phyloP scores from a whole-genome alignment of 2,888 invertebrate genomes.

The Conomelus anceps region DNA sequence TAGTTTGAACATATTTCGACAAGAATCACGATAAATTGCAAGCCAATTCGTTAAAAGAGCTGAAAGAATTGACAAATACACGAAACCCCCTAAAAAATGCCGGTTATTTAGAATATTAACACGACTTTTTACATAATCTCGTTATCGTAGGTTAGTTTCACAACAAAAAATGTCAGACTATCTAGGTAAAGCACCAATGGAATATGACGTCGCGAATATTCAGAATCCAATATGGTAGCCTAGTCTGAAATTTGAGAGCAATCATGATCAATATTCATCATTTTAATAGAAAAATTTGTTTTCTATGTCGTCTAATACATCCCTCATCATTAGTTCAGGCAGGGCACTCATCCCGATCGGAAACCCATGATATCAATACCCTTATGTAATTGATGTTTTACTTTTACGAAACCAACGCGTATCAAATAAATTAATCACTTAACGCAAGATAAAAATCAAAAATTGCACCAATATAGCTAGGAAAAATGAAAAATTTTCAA shows the following conservation, averaged over 20 bases:
- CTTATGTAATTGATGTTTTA: constrained; percentile 19
- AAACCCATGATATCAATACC: constrained; percentile 9
- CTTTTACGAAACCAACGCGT: not conserved
- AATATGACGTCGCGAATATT: not conserved
- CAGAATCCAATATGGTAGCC: not conserved
- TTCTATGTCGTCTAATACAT: not conserved
- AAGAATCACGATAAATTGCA: not conserved
- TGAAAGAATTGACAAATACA: not conserved
- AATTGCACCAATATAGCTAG: not conserved
- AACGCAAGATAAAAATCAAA: constrained; percentile 7
- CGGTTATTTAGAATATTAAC: not conserved
- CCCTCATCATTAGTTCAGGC: not conserved
- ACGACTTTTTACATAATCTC: constrained; percentile 20
- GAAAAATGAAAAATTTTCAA: constrained; percentile 38
- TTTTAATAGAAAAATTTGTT: not conserved
- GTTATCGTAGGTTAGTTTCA: constrained; percentile 43
- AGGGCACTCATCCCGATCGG: constrained; percentile 1
- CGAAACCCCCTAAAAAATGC: not conserved
- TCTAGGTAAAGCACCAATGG: not conserved
- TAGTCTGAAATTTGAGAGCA: not conserved
- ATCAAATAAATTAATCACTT: constrained; percentile 1
- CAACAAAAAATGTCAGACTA: constrained; percentile 39
- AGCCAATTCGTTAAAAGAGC: not conserved
- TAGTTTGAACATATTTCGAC: not conserved
- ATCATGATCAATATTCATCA: not conserved